phyloP scores from a whole-genome alignment of 2,888 invertebrate genomes.

The Leptopilina myrica region DNA sequence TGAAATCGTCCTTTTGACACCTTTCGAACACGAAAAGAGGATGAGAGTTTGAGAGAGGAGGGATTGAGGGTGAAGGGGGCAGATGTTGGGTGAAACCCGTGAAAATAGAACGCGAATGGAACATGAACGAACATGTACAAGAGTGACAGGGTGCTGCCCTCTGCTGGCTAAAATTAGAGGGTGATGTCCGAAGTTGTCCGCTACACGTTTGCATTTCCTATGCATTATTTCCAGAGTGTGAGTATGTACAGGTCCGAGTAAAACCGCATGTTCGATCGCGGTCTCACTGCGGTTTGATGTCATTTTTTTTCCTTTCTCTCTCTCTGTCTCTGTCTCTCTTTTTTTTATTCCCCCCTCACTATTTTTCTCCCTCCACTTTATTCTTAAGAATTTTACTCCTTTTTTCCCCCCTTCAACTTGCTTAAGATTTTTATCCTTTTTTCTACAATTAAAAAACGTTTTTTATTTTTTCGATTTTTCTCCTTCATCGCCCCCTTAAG shows the following conservation, averaged over 20 bases:
- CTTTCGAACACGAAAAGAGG: constrained; percentile 19
- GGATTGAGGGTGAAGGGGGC: constrained; percentile 41
- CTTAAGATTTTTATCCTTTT: too few relatives aligned
- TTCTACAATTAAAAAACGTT: too few relatives aligned
- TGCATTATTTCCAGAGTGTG: constrained; percentile 68
- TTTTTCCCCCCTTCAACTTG: too few relatives aligned
- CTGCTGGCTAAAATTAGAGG: constrained; percentile 70
- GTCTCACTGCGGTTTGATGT: constrained; percentile 32
- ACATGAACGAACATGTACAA: constrained; percentile 62
- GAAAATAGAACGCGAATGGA: constrained; percentile 50
- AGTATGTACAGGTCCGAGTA: constrained; percentile 33
- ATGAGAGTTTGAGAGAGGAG: constrained; percentile 48
- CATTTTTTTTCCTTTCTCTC: constrained; percentile 22
- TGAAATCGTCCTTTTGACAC: constrained; percentile 39
- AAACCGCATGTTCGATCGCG: constrained; percentile 54
- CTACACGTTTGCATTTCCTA: constrained; percentile 71
- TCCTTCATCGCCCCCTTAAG: too few relatives aligned
- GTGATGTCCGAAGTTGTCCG: constrained; percentile 69
- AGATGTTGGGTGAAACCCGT: constrained; percentile 57
- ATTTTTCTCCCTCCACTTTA: too few relatives aligned
- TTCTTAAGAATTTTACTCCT: too few relatives aligned
- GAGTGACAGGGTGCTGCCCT: constrained; percentile 69
- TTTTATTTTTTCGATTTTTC: too few relatives aligned
- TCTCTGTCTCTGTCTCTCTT: neutral
- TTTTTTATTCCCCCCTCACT: neutral